Base-by-base conservation (phyloP, 37 sponge, comb jelly and placozoan genomes). In the Hexactinellida sp. region DNA sequence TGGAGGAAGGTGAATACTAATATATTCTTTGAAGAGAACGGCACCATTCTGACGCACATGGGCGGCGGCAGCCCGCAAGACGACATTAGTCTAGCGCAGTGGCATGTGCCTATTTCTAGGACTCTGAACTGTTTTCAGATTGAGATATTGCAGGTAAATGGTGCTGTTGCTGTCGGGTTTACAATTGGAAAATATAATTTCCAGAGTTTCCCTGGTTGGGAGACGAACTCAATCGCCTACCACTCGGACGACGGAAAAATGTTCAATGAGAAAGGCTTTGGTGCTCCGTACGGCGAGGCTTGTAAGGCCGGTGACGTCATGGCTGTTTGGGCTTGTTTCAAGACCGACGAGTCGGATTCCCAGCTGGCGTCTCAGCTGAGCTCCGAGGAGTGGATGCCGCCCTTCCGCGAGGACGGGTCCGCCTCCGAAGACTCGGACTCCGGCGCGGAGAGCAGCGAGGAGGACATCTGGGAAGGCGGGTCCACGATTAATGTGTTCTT, bases 401-500 rank as follows among this genome's bases (percentile, higher is more conserved):
- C n/a, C n/a, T 41, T 41, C 13, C 5, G 47, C 13, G 76, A n/a
- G 13, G 76, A 63, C 5, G 13, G 13, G 13, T 63, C 76, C 3
- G 30, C 21, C 5, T 63, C 76, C 3, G 76, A 63, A 7, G 76
- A 63, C 13, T 63, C 76, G 5, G 76, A 63, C 13, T 63, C 76
- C 3, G 76, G 76, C 5, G 76, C 5, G 13, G 76, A 63, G 34
- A 63, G 76, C 30, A 28, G 76, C 13, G 76, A 63, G 5, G 76
- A 63, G 13, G 76, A 63, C 30, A n/a, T 63, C 34, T 63, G 76
- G 76, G 76, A 23, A 21, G 76, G 76, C 13, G 76, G 76, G 19
- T 63, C 76, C 25, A 25, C 32, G 3, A 90, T 87, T 54, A 83
- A 84, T 0, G 87, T 95, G 0, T 95, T 92, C 85, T 95, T 95